Percentiles rank a stretch among this genome's conserved stretches.
Evolutionary conservation across 1,140 invertebrate genomes (phyloP).

Genomic region (Streblospio benedicti): DNA sequence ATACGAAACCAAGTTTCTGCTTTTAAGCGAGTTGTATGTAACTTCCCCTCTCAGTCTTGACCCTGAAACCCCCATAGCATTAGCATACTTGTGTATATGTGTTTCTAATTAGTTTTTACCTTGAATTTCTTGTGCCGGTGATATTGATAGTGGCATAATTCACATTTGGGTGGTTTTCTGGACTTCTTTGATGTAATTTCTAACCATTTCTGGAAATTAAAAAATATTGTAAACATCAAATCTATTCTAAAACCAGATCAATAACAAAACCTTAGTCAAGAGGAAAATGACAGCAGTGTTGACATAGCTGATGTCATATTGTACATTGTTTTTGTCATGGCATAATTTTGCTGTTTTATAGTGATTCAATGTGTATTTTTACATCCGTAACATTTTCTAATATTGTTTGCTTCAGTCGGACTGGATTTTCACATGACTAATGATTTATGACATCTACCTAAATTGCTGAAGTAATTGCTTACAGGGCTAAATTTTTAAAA

Average conservation of each 20-base stretch:
- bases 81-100: neutral
- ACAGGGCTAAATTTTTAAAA: no score
- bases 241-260: neutral
- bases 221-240: slow-evolving; percentile 10
- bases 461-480: no score
- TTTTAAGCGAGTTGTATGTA: neutral
- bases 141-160: slow-evolving; percentile 54
- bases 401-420: neutral
- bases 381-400: neutral
- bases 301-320: neutral
- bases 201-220: slow-evolving; percentile 51
- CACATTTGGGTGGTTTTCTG: slow-evolving; percentile 50
- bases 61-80: neutral
- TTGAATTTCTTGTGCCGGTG: slow-evolving; percentile 53
- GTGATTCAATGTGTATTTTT: neutral
- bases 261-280: neutral
- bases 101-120: slow-evolving; percentile 32
- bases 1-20: neutral
- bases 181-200: slow-evolving; percentile 48
- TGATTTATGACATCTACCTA: neutral
- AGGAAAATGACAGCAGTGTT: neutral
- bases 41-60: neutral
- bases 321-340: neutral
- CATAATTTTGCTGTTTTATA: neutral
- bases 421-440: neutral